Percentiles rank a stretch among this genome's conserved stretches.
Evolutionary conservation across 92 coral and sea anemone genomes (phyloP).

Genomic region (Porites rus): DNA sequence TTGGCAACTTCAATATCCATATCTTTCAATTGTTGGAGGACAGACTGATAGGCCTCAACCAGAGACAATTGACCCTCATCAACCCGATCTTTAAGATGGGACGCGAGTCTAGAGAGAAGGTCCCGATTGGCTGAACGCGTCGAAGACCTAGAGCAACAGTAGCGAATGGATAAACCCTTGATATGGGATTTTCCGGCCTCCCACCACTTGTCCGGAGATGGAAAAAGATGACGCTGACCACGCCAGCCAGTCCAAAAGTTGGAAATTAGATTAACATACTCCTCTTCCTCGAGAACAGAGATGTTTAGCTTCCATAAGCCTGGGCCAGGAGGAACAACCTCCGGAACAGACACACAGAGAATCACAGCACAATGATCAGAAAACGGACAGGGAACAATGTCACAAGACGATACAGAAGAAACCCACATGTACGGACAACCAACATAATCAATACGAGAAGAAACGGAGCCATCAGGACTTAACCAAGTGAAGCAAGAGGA

Average conservation of each 20-base stretch:
- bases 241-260: too few species aligned
- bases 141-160: not conserved
- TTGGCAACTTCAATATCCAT: not conserved
- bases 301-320: conserved; percentile 47
- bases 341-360: not conserved
- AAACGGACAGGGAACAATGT: conserved; percentile 18
- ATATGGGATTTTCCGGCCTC: conserved; percentile 36
- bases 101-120: not conserved
- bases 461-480: conserved; percentile 33
- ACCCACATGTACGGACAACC: conserved; percentile 32
- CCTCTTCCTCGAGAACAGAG: conserved; percentile 8
- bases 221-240: not conserved
- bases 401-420: conserved; percentile 5
- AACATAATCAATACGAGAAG: conserved; percentile 60
- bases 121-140: too few species aligned
- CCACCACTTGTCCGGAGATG: conserved; percentile 42
- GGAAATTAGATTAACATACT: not conserved
- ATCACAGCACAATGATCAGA: conserved; percentile 23
- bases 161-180: conserved; percentile 6
- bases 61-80: conserved; percentile 1
- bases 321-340: not conserved
- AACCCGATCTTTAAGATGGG: not conserved
- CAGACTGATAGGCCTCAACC: not conserved
- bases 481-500: conserved; percentile 29
- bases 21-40: not conserved